Evolutionary conservation across 2,113 vertebrate genomes (phyloP), one percentile per base, ranked within the genome.

Genomic region (Gambusia affinis): DNA sequence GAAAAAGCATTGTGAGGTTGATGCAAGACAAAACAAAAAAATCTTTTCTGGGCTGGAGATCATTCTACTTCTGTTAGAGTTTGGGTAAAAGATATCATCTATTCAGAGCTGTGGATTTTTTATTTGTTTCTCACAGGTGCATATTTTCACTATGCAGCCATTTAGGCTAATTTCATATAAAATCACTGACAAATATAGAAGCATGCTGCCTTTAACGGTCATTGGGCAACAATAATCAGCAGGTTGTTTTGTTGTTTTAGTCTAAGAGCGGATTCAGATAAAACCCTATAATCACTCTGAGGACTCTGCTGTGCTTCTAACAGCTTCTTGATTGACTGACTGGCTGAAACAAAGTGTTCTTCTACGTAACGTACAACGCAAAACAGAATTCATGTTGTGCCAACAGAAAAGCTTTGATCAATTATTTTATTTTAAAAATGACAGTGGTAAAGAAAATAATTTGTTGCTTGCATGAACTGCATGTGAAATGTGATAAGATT

Each of bases 341-440:
- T 72, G 63, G 35, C 63, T 22, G 44, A 63, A 78, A 60, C 47
- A 77, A 61, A 30, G 24, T 77, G 33, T 72, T 88, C 78, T 73
- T 39, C 19, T 19, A 44, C 19, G 22, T 47, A 37, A 70, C 65
- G 39, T 63, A 47, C 31, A 42, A 54, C 63, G 61, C 54, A 60
- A 64, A 85, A 64, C 11, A 30, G 24, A 74, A 60, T 15, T 68
- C 27, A 60, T 64, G 79, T 70, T 71, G 47, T 75, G 67, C 73
- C 54, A 27, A 28, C 6, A 65, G 60, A 27, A 17, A 44, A 85
- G 12, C 39, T 42, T 42, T 14, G 39, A 72, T 22, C 3, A 12
- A 42, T 60, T 64, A 28, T 54, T 68, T 74, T 54, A 64, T 66
- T 31, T 47, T 60, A 10, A 61, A 27, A 81, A 44, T 73, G 15